These are phyloP conservation scores for Anableps anableps DNA, from an alignment of 2,797 vertebrate species.

Conservation along the genomic window DNA sequence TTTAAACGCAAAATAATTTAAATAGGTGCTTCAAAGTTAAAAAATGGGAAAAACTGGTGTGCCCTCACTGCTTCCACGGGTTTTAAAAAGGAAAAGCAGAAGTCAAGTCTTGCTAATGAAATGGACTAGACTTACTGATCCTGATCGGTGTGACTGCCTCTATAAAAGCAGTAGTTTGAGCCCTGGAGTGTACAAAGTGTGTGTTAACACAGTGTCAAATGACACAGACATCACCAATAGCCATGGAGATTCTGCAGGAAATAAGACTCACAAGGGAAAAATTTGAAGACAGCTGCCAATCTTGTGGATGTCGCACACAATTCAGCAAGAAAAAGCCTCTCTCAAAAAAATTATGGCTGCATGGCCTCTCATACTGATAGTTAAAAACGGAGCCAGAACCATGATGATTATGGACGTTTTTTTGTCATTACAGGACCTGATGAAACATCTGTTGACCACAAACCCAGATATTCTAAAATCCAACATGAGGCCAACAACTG, in stretches of 20 bases:
- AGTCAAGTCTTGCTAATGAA: not conserved
- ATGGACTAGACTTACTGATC: not conserved
- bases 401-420: not conserved
- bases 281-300: not conserved
- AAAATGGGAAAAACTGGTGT: not conserved
- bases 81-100: not conserved
- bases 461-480: not conserved
- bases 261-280: too few species aligned
- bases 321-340: not conserved
- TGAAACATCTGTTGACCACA: not conserved
- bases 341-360: not conserved
- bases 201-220: too few species aligned
- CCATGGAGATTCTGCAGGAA: too few species aligned
- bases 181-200: too few species aligned
- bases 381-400: not conserved
- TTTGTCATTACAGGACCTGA: not conserved
- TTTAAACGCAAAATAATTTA: not conserved
- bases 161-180: not conserved
- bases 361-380: not conserved
- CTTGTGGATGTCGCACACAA: not conserved
- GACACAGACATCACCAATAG: too few species aligned
- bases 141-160: not conserved
- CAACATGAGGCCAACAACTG: not conserved
- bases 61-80: not conserved
- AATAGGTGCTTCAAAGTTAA: not conserved